phyloP scores from a whole-genome alignment of 1,140 invertebrate species.

The Orussus abietinus region DNA sequence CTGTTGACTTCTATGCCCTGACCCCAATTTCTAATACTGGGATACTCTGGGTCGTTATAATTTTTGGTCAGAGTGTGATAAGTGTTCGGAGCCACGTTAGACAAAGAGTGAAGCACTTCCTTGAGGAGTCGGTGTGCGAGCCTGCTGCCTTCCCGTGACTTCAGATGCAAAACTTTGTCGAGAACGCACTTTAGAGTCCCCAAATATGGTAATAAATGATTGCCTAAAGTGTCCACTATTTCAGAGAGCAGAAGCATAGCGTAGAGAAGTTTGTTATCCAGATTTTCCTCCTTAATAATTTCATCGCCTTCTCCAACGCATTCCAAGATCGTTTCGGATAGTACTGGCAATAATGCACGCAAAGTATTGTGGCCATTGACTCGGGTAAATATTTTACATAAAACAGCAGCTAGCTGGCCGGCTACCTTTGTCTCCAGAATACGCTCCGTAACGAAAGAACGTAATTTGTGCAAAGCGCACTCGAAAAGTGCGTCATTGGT shows the following conservation, averaged over 20 bases:
- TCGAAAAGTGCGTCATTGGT: conserved; percentile 54
- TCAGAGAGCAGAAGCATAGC: conserved; percentile 72
- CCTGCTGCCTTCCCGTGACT: conserved; percentile 59
- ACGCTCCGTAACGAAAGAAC: conserved; percentile 66
- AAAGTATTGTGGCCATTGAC: conserved; percentile 65
- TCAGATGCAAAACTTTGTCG: conserved; percentile 60
- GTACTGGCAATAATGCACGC: conserved; percentile 67
- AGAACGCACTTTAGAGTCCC: conserved; percentile 60
- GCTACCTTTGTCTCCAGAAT: conserved; percentile 80
- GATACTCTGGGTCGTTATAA: conserved; percentile 66
- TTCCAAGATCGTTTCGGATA: conserved; percentile 61
- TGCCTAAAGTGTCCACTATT: conserved; percentile 63
- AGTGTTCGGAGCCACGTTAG: conserved; percentile 61
- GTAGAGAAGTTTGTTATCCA: conserved; percentile 78
- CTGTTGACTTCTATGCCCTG: conserved; percentile 62
- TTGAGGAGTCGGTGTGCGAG: conserved; percentile 54
- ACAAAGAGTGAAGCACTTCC: conserved; percentile 57
- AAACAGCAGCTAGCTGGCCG: conserved; percentile 66
- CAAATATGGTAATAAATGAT: conserved; percentile 60
- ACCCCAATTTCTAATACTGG: conserved; percentile 84
- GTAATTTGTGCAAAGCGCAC: conserved; percentile 70
- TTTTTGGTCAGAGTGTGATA: conserved; percentile 59
- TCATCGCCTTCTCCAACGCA: conserved; percentile 57
- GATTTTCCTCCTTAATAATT: conserved; percentile 64
- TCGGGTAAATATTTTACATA: conserved; percentile 65